Evolutionary conservation across 2,888 invertebrate genomes (phyloP), one percentile per base, ranked within the genome.

Genomic region (Phrixothrix hirtus): DNA sequence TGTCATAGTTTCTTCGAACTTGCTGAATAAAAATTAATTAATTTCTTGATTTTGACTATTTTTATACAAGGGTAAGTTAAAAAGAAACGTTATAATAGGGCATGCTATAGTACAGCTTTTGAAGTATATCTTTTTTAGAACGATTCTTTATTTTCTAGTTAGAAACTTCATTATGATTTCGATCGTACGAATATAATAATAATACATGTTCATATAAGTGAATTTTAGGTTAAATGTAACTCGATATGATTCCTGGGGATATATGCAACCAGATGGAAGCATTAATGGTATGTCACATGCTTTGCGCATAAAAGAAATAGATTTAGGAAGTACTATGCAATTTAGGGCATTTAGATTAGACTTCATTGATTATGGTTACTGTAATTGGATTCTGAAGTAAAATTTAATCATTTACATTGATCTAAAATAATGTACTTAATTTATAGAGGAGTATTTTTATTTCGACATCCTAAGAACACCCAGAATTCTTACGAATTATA

Each of bases 241-340:
- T 51, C 73, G 79, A 9, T 79, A 82, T 0, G 74, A 78, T 59
- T 83, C 84, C 1, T 86, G 85, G 85, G 86, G 86, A 1, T 86
- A 85, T 64, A 60, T 75, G 42, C 75, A 77, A 44, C 78, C 77
- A 45, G 79, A 82, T 55, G 83, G 82, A 10, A 79, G 78, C 48
- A 85, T 82, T 63, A 84, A 85, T 61, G 86, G 86, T 5, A 75
- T 86, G 77, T 81, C 85, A 43, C 83, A 84, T 2, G 76, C 81
- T 1, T 70, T 86, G 59, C 79, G 81, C 61, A 74, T 78, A 13
- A 75, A 73, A 15, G 77, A 80, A 21, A 79, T 83, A 0, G 88
- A 88, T 64, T 80, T 87, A 51, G 85, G 85, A 0, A 84, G 83
- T n/a, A 81, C 86, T 9, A 83, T 86, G 0, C 73, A 85, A 73